Base-by-base conservation (phyloP, 2,888 invertebrate species). In the Tethea ocularis region DNA sequence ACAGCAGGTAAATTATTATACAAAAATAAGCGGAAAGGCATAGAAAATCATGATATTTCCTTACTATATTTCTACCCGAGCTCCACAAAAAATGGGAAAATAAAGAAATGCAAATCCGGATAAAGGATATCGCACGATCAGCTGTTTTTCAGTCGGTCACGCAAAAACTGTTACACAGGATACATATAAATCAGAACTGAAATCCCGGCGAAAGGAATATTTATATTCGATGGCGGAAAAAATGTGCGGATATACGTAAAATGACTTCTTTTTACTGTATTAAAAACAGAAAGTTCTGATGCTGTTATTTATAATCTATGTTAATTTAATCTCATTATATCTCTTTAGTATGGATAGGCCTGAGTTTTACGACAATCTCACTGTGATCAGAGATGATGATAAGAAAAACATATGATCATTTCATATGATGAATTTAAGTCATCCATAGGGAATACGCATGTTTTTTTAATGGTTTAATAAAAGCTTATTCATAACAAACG, bases 121-220 rank as follows among this genome's bases (percentile, higher is more conserved):
- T n/a, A 46, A 46, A 57, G 64, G 63, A 72, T 72, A 61, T 58
- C 64, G 65, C 11, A 22, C 51, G 51, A 57, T 59, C 56, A 58
- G 24, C 57, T 65, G 66, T 69, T 75, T 69, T 75, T 74, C 76
- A 74, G 76, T 74, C 64, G 61, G 57, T 60, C 64, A 66, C 58
- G 61, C 56, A 69, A 46, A 46, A 46, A 36, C 20, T 29, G 52
- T 24, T 52, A 52, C 52, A 17, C 17, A 10, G 6, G 54, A 33
- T 24, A 54, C 54, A 54, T 54, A 54, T 33, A 54, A 33, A 54
- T 33, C 33, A 33, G 20, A 36, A 29, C 11, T 6, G 17, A 10
- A 23, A 36, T 13, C 36, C 15, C 36, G 38, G 38, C 38, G n/a
- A 38, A 38, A 33, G 54, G 33, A 54, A 33, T 54, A 54, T 54